Base-by-base conservation (phyloP, 1,140 invertebrate genomes). In the Euglossa dilemma region DNA sequence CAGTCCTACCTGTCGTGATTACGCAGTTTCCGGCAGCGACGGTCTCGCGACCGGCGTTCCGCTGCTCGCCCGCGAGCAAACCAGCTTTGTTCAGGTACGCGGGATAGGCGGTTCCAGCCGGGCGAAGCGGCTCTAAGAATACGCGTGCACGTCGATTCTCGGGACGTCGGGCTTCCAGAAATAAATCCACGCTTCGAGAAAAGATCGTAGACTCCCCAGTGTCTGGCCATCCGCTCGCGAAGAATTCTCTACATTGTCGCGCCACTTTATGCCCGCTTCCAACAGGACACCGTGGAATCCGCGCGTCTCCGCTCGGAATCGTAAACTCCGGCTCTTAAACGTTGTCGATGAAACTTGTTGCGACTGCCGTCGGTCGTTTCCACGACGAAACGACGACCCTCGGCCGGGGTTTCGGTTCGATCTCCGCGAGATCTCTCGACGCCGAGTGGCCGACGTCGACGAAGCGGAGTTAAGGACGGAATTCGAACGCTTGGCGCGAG, bases 131-230 rank as follows among this genome's bases (percentile, higher is more conserved):
- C 52, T 86, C 74, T 85, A 80, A 88, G 70, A 89, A 90, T 89
- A 86, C 57, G 74, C 61, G 70, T 80, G 87, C 78, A 80, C 59
- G 70, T 72, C 82, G 87, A 90, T 91, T 85, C 82, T 79, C 56
- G 80, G 70, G 84, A 88, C 75, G 71, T 23, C 56, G 67, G n/a
- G 28, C 4, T 75, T 80, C 66, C 73, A 47, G 50, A 80, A 87
- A 87, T 87, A 87, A 84, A 28, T 28, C 45, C 74, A 70, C 52
- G 36, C 85, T 87, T 91, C 67, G 76, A 61, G 76, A 86, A 90
- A 92, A 89, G 90, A 91, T 90, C 83, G 59, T 78, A 28, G 85
- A 80, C 64, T 47, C 69, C 64, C 73, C n/a, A 66, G 50, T 69
- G 59, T 78, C 80, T 81, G 47, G n/a, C 56, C 43, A 18, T 45